Evolutionary conservation across 1,140 invertebrate species (phyloP).

Genomic region (Cotesia glomerata): DNA sequence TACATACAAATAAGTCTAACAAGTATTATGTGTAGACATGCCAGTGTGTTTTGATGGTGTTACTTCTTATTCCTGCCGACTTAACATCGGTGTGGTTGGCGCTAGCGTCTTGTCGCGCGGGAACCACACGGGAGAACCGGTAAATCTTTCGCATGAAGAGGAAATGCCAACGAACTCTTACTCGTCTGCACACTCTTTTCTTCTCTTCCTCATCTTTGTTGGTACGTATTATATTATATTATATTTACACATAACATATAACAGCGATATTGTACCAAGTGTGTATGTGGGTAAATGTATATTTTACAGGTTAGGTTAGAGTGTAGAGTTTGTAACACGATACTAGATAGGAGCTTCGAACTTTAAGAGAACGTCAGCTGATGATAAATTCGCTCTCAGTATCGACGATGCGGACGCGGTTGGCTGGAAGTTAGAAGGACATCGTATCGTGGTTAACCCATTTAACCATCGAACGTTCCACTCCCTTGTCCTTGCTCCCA

Average conservation of each 20-base stretch:
- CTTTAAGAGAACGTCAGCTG: conserved; percentile 13
- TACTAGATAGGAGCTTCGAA: background rate
- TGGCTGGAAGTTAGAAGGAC: conserved; percentile 18
- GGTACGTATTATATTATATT: too few relatives aligned
- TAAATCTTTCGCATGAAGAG: conserved; percentile 13
- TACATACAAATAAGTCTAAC: too few relatives aligned
- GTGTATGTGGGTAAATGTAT: background rate
- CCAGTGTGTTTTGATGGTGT: background rate
- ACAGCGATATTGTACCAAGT: background rate
- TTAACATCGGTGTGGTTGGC: background rate
- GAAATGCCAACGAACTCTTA: conserved; percentile 20
- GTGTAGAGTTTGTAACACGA: background rate
- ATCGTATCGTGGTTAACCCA: conserved; percentile 18
- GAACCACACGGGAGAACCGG: conserved; percentile 30
- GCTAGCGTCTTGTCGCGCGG: conserved; percentile 25
- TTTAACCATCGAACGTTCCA: conserved; percentile 19
- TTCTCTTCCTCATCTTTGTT: too few relatives aligned
- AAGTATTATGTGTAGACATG: too few relatives aligned
- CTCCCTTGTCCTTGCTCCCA: conserved; percentile 19
- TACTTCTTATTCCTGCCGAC: background rate
- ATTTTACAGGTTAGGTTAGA: background rate
- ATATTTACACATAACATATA: too few relatives aligned
- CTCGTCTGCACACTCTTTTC: too few relatives aligned
- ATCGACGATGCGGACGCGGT: background rate
- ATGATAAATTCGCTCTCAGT: conserved; percentile 19